Conservation (phyloP, 2,888 invertebrate species). For the Andrena haemorrhoa region DNA sequence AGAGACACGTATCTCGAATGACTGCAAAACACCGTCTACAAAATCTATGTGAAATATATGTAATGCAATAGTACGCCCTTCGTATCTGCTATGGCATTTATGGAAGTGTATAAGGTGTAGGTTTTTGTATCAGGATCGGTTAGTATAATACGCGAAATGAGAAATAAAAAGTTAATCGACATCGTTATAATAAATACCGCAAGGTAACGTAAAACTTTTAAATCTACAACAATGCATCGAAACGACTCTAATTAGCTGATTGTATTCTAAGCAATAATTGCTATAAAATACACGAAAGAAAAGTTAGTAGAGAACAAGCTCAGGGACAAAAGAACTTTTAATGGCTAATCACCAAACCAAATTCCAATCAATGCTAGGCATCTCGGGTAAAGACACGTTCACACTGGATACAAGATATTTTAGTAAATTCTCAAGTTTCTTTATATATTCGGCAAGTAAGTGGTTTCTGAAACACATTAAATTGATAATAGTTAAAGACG, state of each 20-base stretch:
- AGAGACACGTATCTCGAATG: no score
- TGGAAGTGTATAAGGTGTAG: background rate
- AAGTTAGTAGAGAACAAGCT: constrained; percentile 6
- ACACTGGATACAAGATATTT: constrained; percentile 73
- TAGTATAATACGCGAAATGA: background rate
- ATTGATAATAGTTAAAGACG: constrained; percentile 77
- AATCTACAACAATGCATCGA: background rate
- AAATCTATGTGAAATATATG: no score
- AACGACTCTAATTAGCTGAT: background rate
- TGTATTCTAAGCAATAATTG: background rate
- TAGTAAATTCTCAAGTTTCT: constrained; percentile 75
- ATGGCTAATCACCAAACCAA: constrained; percentile 71
- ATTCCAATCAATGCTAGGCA: constrained; percentile 78
- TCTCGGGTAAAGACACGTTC: constrained; percentile 79
- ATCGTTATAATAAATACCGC: no score
- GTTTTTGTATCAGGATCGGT: background rate
- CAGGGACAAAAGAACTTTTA: background rate
- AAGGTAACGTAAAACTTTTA: background rate
- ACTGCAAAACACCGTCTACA: no score
- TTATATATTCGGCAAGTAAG: constrained; percentile 77
- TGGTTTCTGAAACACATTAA: constrained; percentile 75
- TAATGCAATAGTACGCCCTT: no score
- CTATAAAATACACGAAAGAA: background rate
- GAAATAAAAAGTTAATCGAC: no score
- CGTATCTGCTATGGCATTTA: no score